Evolutionary conservation across 1,140 invertebrate species (phyloP), one percentile per base, ranked within the genome.

Genomic region (Acromyrmex echinatior): DNA sequence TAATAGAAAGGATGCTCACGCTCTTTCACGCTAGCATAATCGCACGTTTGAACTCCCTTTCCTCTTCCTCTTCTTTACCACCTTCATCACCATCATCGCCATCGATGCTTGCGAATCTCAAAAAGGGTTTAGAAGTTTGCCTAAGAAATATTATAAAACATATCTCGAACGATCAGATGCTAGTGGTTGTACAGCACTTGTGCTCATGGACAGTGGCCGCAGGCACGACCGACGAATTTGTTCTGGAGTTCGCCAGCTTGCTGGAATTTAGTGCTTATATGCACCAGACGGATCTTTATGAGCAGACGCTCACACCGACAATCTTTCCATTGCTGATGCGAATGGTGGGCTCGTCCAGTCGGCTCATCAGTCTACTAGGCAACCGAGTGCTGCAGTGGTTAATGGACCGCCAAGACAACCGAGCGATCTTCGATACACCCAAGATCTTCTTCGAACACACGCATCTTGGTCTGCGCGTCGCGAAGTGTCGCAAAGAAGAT

Each of bases 331-430:
- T 95, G 25, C 76, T 96, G 1, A 92, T 96, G 79, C 88, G 93
- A 28, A 95, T 96, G 93, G 95, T 96, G 63, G 88, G 91, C 7
- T 96, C 96, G 0, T 71, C 92, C 21, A 95, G 95, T 84, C 86
- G 92, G 71, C 87, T 96, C 18, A 93, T 95, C 16, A 96, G 94
- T 81, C 90, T 96, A 0, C 88, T 96, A 12, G 96, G 96, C 7
- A 96, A 96, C 84, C 92, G 96, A 25, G 94, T 97, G 3, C 86
- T 96, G 3, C 95, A 96, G 35, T 93, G 95, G 89, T 92, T 97
- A 62, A 92, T 97, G 3, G 96, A 97, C 87, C 92, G 96, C 74
- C 93, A 95, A 16, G 86, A 93, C 0, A 97, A 97, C 85, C 93
- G 90, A 35, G 35, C 89, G 18, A 90, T 95, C 73, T 96, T 97